A percentile compares a stretch with the other conserved stretches of the same genome.
Evolutionary conservation across 2,888 invertebrate species (phyloP).

Genomic region (Rhopalosiphum nymphaeae): DNA sequence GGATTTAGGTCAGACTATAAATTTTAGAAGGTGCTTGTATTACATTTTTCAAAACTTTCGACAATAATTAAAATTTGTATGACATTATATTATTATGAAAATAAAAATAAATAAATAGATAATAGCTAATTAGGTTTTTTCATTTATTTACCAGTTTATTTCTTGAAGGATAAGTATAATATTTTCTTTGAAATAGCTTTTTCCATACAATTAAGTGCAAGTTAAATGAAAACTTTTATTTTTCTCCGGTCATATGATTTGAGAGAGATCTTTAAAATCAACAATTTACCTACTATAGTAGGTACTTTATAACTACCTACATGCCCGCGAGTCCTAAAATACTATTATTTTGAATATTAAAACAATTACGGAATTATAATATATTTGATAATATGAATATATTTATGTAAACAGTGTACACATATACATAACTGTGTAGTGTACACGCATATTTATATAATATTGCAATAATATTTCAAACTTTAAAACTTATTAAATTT

Average conservation of each 20-base stretch:
- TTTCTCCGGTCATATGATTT: not conserved
- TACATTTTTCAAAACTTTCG: conserved; percentile 13
- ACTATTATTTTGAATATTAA: not conserved
- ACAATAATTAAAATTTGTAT: conserved; percentile 14
- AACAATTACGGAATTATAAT: not conserved
- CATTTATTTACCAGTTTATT: not conserved
- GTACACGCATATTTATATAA: not conserved
- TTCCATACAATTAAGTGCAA: conserved; percentile 20
- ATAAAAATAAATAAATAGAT: not conserved
- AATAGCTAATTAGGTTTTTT: not conserved
- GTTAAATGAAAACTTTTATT: conserved; percentile 34
- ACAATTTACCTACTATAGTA: not conserved
- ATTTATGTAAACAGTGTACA: not conserved
- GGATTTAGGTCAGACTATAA: not conserved
- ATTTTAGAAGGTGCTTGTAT: not conserved
- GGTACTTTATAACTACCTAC: not conserved
- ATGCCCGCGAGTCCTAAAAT: not conserved
- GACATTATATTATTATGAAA: not conserved
- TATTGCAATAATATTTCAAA: conserved; percentile 1
- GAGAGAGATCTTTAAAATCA: conserved; percentile 4
- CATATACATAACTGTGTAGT: not conserved
- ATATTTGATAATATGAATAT: not conserved
- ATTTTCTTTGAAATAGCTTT: conserved; percentile 12
- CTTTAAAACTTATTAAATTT: not conserved
- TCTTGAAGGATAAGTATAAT: not conserved